phyloP scores from a whole-genome alignment of 2,113 vertebrate genomes.

The Gobio gobio region DNA sequence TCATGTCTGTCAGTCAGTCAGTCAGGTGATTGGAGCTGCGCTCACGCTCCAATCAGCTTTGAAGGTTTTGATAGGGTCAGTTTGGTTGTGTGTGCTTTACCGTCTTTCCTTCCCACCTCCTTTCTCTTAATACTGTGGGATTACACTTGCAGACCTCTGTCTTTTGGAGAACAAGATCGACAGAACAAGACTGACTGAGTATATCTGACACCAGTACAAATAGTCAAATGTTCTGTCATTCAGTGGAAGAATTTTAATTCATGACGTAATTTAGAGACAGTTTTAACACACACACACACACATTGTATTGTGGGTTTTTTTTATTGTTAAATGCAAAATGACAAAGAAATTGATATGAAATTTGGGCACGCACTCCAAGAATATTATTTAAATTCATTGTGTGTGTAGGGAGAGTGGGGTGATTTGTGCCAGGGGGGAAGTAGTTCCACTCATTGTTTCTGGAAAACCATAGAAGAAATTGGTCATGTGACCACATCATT shows the following conservation, averaged over 20 bases:
- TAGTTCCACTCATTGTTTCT: too few relatives aligned
- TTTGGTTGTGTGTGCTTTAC: neutral
- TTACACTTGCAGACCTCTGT: conserved; percentile 62
- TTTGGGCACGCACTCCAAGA: too few relatives aligned
- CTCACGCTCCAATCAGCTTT: conserved; percentile 53
- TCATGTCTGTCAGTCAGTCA: neutral
- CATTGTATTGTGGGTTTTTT: too few relatives aligned
- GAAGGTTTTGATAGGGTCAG: conserved; percentile 58
- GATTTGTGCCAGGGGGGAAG: too few relatives aligned
- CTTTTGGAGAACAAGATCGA: conserved; percentile 57
- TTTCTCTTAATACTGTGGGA: conserved; percentile 64
- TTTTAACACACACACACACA: too few relatives aligned
- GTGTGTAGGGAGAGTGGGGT: too few relatives aligned
- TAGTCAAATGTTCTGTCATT: neutral
- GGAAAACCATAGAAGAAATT: too few relatives aligned
- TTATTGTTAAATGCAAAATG: too few relatives aligned
- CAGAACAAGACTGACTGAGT: neutral
- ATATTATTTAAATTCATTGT: too few relatives aligned
- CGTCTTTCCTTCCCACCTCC: conserved; percentile 48
- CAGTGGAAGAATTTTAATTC: neutral
- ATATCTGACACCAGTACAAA: neutral
- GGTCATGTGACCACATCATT: too few relatives aligned
- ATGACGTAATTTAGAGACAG: neutral
- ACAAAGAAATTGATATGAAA: too few relatives aligned
- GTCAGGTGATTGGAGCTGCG: conserved; percentile 59